A percentile compares a stretch with the other conserved stretches of the same genome.
Conservation (phyloP, 2,797 vertebrate genomes). For the Rhinogobio ventralis region DNA sequence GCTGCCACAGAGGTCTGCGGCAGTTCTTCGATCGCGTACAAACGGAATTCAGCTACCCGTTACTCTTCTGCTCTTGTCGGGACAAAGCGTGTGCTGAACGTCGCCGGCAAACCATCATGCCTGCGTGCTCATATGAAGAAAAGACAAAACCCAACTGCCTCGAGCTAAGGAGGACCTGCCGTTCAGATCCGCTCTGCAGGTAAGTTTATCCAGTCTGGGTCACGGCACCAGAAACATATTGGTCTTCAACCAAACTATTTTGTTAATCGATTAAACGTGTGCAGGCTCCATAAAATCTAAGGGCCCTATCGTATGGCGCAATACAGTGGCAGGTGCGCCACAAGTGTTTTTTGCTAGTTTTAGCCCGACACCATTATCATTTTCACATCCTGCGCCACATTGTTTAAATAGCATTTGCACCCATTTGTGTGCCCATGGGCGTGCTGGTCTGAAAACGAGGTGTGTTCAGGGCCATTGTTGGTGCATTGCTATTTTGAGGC, state of each 20-base stretch:
- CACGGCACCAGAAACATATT: conserved; percentile 1
- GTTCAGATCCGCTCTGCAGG: conserved; percentile 90
- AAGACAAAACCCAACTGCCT: conserved; percentile 86
- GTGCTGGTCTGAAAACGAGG: too few relatives aligned
- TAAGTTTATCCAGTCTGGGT: conserved; percentile 56
- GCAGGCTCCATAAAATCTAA: neutral
- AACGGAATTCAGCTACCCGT: conserved; percentile 88
- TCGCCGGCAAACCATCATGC: conserved; percentile 91
- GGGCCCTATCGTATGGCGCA: too few relatives aligned
- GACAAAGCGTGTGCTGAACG: conserved; percentile 92
- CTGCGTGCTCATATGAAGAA: conserved; percentile 91
- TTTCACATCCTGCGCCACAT: too few relatives aligned
- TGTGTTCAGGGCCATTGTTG: too few relatives aligned
- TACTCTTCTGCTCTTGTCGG: conserved; percentile 94
- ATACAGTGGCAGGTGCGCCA: too few relatives aligned
- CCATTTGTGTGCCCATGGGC: too few relatives aligned
- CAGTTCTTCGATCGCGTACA: conserved; percentile 95
- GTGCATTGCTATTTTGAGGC: too few relatives aligned
- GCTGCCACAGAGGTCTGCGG: conserved; percentile 92
- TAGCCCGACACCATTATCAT: too few relatives aligned
- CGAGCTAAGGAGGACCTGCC: conserved; percentile 83
- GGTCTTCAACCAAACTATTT: neutral
- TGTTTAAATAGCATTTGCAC: too few relatives aligned
- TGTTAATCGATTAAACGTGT: neutral
- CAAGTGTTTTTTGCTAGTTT: too few relatives aligned